Evolutionary conservation across 2,797 vertebrate species (phyloP), one percentile per base, ranked within the genome.

Genomic region (Oreochromis grahami): DNA sequence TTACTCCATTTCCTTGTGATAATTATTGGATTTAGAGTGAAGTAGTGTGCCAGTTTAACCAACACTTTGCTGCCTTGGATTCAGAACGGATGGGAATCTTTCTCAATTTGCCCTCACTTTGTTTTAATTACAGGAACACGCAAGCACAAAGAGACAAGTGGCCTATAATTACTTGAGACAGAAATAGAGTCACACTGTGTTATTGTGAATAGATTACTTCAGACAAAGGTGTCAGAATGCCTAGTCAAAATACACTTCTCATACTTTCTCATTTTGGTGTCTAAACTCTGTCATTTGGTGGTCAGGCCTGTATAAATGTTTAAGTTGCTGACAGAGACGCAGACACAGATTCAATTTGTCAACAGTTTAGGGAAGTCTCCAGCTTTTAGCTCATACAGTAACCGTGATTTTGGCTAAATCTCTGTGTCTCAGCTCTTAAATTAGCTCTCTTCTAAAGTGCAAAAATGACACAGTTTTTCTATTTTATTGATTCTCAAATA

Each of bases 41-140:
- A 76, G 87, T 51, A 84, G 63, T 13, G 78, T 78, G 79, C 80
- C 86, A 70, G 76, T 80, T 74, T 86, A 87, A 90, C 91, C 87
- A 34, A 79, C 4, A 48, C 50, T 83, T 81, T 58, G 82, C 6
- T 36, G 89, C 74, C 60, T 81, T 11, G 8, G 45, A 17, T 56
- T 85, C 70, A 81, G 82, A 84, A 78, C 24, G 80, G 86, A 87
- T 91, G 93, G 90, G 91, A 95, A 91, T 93, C 92, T 85, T 89
- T 83, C 77, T 89, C 76, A 76, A 81, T 85, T 85, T 83, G 86
- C 83, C 84, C 70, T 55, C 15, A 55, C 60, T 87, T 85, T 76
- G 88, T 86, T 87, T 82, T 92, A 93, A 95, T 95, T 93, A 94
- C 38, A 93, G 84, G 78, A 86, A 55, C 63, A 79, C 2, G 7